Base-by-base conservation (phyloP, 1,140 invertebrate species). In the Andrena cerasifolii region DNA sequence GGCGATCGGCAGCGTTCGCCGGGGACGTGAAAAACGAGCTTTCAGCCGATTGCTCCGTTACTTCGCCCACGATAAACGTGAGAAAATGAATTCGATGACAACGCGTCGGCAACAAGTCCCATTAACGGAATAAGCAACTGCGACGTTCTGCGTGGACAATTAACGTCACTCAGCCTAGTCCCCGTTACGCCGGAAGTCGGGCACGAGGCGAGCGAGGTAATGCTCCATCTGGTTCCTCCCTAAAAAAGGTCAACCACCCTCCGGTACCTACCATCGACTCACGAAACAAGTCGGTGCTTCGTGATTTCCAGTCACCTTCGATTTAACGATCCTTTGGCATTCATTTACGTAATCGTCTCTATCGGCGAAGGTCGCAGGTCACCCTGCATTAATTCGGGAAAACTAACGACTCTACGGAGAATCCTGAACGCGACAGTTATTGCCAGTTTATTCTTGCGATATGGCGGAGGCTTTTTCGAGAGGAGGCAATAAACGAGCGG, bases 61-160 rank as follows among this genome's bases (percentile, higher is more conserved):
- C n/a, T n/a, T 4, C 0, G 54, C 33, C 40, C 24, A 31, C 53
- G 67, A 72, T 49, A 62, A 72, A 72, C n/a, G 43, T 26, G n/a
- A 6, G 18, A 31, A 3, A 36, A 33, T 1, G 21, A 61, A 49
- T 26, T 49, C 47, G 28, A 33, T 21, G 68, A n/a, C n/a, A 1
- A 16, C n/a, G n/a, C 24, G 18, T 40, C 21, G 14, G 10, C 12
- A 5, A 59, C 28, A n/a, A 53, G n/a, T 7, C 12, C 58, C 47
- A 66, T 74, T 74, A 53, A 53, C 47, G 7, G 66, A 74, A 65
- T 65, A 74, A 36, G 28, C 33, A 72, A 72, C 49, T 3, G 65
- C 45, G 49, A 67, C 40, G 36, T 7, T 45, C 33, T 31, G 58
- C 12, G 33, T n/a, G 0, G 49, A 40, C 49, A 33, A 54, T 54